These are phyloP conservation scores for Anaspis maculata DNA, from an alignment of 2,888 invertebrate species.

Conservation along the genomic window DNA sequence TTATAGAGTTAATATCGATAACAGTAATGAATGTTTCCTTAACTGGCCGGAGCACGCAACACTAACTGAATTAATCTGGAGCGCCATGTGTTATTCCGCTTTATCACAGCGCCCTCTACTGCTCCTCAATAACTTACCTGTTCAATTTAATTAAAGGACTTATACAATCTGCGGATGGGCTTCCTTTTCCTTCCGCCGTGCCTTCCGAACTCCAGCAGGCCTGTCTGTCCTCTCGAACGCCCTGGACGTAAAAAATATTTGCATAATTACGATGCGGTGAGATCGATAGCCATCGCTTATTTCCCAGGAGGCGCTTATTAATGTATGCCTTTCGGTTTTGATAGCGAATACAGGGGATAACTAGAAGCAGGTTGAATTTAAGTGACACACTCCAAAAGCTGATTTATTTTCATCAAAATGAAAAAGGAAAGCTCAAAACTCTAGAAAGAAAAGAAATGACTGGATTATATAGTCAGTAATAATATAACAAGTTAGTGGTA, in stretches of 20 bases:
- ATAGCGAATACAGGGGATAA: too few species aligned
- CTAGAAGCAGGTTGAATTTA: too few species aligned
- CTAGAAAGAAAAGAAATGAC: too few species aligned
- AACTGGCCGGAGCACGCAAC: constrained; percentile 17
- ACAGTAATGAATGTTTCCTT: constrained; percentile 19
- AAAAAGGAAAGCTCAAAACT: too few species aligned
- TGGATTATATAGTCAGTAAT: too few species aligned
- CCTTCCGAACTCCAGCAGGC: background rate
- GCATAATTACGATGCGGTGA: constrained; percentile 10
- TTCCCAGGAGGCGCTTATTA: constrained; percentile 6
- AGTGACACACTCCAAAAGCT: too few species aligned
- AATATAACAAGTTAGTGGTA: too few species aligned
- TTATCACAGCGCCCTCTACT: constrained; percentile 12
- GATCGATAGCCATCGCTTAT: constrained; percentile 10
- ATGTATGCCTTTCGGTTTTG: too few species aligned
- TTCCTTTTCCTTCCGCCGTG: background rate
- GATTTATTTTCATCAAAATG: too few species aligned
- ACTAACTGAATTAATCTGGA: constrained; percentile 12
- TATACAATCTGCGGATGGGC: constrained; percentile 8
- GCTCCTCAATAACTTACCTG: constrained; percentile 20
- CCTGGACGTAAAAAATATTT: constrained; percentile 10
- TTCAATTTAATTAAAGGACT: constrained; percentile 20
- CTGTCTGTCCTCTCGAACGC: constrained; percentile 4
- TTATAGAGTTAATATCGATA: constrained; percentile 18
- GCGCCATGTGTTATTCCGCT: constrained; percentile 18